Conservation (phyloP, 2,888 invertebrate genomes). For the Parnassius orleans region DNA sequence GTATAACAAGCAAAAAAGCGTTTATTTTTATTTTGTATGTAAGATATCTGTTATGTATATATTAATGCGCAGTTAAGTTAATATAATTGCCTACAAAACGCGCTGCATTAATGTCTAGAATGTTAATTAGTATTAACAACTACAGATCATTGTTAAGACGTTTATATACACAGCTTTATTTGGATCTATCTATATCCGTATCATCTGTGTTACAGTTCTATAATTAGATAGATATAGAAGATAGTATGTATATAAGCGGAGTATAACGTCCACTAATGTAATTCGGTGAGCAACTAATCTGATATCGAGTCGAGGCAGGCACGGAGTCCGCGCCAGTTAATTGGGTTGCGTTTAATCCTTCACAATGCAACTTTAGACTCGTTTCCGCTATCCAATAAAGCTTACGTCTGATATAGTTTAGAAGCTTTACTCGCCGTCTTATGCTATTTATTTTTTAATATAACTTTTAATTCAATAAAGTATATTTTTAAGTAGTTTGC, state of each 20-base stretch:
- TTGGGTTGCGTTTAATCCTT: constrained; percentile 75
- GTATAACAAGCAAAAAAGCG: too few relatives aligned
- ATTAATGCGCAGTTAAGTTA: too few relatives aligned
- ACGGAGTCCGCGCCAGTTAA: constrained; percentile 64
- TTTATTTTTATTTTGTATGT: too few relatives aligned
- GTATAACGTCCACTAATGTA: constrained; percentile 68
- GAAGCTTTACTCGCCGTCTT: constrained; percentile 20
- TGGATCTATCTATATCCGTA: constrained; percentile 57
- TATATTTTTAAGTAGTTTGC: not conserved
- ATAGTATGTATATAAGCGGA: constrained; percentile 39
- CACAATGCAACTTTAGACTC: constrained; percentile 70
- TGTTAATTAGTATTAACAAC: constrained; percentile 18
- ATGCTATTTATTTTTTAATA: constrained; percentile 1
- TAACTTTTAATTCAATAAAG: constrained; percentile 7
- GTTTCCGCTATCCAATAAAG: constrained; percentile 61
- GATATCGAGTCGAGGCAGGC: constrained; percentile 69
- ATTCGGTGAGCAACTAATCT: constrained; percentile 72
- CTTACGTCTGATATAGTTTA: constrained; percentile 32
- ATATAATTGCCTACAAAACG: constrained; percentile 1
- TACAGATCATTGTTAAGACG: constrained; percentile 14
- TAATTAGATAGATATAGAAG: constrained; percentile 58
- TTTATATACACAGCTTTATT: constrained; percentile 4
- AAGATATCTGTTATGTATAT: too few relatives aligned
- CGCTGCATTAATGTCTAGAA: not conserved
- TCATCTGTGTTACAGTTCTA: constrained; percentile 55